These are phyloP conservation scores for Pissodes strobi DNA, from an alignment of 1,140 invertebrate genomes.

Conservation along the genomic window DNA sequence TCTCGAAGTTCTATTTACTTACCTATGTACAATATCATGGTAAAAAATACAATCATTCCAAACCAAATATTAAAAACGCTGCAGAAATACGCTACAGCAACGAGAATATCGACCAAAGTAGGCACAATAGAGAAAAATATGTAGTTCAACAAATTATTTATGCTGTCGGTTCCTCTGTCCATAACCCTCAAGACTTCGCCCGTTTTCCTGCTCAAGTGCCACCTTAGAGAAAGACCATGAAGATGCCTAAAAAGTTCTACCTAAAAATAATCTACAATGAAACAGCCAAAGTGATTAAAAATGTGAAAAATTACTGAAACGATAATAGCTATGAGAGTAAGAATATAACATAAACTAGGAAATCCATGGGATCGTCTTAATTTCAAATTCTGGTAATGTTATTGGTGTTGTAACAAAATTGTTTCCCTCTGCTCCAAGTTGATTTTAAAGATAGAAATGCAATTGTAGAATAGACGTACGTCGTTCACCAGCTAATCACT, in stretches of 20 bases:
- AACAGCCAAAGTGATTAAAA: no score
- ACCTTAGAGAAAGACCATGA: conserved; percentile 81
- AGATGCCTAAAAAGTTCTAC: conserved; percentile 82
- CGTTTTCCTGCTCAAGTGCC: conserved; percentile 92
- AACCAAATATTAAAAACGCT: conserved; percentile 90
- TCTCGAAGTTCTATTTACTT: no score
- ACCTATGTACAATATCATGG: conserved; percentile 93
- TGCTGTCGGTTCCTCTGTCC: conserved; percentile 93
- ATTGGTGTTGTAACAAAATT: no score
- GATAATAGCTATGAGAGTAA: no score
- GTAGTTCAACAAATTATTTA: conserved; percentile 87
- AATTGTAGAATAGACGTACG: no score
- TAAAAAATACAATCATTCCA: conserved; percentile 89
- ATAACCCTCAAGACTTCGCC: conserved; percentile 95
- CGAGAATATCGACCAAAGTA: conserved; percentile 88
- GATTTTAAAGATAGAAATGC: no score
- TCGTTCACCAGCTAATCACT: no score
- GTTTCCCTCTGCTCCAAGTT: no score
- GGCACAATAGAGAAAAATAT: conserved; percentile 88
- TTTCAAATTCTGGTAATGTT: no score
- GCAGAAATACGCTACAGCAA: conserved; percentile 91
- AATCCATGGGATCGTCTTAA: no score
- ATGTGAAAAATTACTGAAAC: no score
- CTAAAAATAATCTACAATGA: conserved; percentile 55
- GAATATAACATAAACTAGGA: no score